Percentiles rank a stretch among this genome's conserved stretches.
Conservation (phyloP, 2,113 vertebrate species). For the Sylvilagus bachmani region DNA sequence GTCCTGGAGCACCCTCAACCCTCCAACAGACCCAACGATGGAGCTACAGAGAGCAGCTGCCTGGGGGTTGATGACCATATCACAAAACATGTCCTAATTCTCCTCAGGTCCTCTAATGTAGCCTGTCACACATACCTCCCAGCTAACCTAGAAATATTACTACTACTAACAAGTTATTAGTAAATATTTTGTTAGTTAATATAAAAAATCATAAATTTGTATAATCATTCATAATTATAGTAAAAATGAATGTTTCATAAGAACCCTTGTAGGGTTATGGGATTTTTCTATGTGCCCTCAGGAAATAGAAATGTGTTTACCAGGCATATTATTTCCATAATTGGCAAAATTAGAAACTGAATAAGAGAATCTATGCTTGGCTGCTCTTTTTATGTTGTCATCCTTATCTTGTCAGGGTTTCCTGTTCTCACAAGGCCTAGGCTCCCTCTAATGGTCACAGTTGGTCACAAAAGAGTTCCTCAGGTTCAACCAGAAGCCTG, state of each 20-base stretch:
- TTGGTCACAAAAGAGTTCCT: neutral
- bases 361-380: neutral
- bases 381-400: neutral
- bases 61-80: too few species aligned
- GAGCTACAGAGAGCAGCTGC: too few species aligned
- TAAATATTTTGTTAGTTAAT: constrained; percentile 46
- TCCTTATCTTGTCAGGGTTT: neutral
- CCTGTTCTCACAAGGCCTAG: neutral
- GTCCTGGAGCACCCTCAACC: neutral
- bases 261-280: neutral
- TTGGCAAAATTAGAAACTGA: neutral
- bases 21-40: neutral
- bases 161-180: neutral
- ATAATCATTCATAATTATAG: neutral
- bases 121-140: neutral
- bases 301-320: neutral
- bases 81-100: neutral
- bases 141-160: neutral
- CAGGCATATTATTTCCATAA: neutral
- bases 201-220: constrained; percentile 41
- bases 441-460: constrained; percentile 67
- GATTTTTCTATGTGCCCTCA: neutral
- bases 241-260: constrained; percentile 55
- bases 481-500: neutral
- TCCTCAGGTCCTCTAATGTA: neutral